Conservation (phyloP, 2,797 vertebrate genomes). For the Clarias fuscus region DNA sequence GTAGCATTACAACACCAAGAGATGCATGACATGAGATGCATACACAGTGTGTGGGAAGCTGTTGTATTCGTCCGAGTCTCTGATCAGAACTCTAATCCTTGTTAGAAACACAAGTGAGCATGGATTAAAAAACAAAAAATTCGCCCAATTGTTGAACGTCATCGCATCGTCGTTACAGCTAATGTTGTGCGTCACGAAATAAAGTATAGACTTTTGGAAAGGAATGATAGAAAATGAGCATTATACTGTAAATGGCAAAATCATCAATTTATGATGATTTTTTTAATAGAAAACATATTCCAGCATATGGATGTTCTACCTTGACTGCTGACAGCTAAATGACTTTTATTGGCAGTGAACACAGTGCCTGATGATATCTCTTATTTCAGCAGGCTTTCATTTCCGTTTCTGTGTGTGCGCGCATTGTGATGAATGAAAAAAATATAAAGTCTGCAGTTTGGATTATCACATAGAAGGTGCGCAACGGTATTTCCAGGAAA, state of each 20-base stretch:
- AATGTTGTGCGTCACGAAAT: no score
- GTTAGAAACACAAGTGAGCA: no score
- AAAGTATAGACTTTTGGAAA: background rate
- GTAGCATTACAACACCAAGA: no score
- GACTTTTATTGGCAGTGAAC: slow-evolving; percentile 20
- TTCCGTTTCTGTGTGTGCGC: slow-evolving; percentile 20
- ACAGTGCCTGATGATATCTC: slow-evolving; percentile 34
- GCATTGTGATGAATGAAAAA: slow-evolving; percentile 39
- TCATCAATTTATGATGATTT: background rate
- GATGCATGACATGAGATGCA: no score
- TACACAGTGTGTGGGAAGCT: no score
- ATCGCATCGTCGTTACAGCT: no score
- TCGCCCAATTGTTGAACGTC: no score
- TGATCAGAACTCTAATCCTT: no score
- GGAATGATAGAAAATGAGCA: background rate
- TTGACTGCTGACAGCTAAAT: slow-evolving; percentile 21
- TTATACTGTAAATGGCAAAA: background rate
- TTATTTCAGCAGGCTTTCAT: slow-evolving; percentile 33
- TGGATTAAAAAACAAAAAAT: no score
- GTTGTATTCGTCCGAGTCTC: no score
- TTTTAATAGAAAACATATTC: background rate
- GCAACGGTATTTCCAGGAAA: slow-evolving; percentile 27
- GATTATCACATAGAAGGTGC: slow-evolving; percentile 28
- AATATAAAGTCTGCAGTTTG: slow-evolving; percentile 44
- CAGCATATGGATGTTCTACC: background rate